Evolutionary conservation across 2,888 invertebrate species (phyloP).

Genomic region (Rhagonycha fulva): DNA sequence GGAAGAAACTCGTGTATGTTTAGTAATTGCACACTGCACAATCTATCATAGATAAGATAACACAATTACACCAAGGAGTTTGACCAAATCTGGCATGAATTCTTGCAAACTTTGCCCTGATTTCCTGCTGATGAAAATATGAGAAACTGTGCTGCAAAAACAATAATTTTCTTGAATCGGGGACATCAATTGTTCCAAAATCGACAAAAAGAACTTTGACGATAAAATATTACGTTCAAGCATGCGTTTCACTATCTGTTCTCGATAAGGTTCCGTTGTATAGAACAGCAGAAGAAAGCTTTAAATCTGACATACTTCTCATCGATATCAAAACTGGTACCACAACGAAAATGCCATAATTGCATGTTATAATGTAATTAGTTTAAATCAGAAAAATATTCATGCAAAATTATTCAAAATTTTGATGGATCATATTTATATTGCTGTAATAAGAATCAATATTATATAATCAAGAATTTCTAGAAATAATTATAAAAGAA

Average conservation of each 20-base stretch:
- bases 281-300: not conserved
- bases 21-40: not conserved
- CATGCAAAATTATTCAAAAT: not conserved
- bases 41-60: not conserved
- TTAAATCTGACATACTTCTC: not conserved
- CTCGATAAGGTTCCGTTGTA: not conserved
- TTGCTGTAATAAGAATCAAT: not conserved
- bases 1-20: not conserved
- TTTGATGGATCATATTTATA: not conserved
- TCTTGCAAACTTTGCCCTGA: not conserved
- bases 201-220: not conserved
- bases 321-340: not conserved
- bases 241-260: not conserved
- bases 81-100: not conserved
- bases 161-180: not conserved
- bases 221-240: not conserved
- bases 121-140: not conserved
- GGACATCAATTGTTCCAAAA: not conserved
- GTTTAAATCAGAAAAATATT: not conserved
- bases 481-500: not conserved
- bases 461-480: not conserved
- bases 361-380: not conserved
- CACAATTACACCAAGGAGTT: not conserved
- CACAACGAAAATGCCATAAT: no score
- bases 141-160: not conserved